Base-by-base conservation (phyloP, 2,797 vertebrate genomes). In the Scarus forsteni region DNA sequence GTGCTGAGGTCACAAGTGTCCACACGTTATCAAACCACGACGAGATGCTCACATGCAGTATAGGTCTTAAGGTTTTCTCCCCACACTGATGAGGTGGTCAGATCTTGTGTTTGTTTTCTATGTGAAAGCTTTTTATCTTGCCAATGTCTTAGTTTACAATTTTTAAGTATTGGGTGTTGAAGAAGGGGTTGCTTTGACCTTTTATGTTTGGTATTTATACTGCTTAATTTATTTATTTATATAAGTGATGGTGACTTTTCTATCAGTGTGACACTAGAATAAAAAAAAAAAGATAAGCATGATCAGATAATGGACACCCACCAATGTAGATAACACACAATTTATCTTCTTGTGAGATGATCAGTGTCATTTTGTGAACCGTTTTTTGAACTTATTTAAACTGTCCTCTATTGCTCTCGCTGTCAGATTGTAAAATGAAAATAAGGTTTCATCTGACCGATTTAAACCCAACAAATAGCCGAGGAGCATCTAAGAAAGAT, bases 341-440 rank as follows among this genome's bases (percentile, higher is more conserved):
- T 89, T 88, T 89, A 90, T 92, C 88, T 90, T 92, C 90, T 88
- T 88, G 92, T 91, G 88, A 92, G 85, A 90, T 92, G 87, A 86
- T 88, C 84, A 81, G 83, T 93, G 90, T 90, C 89, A 88, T 92
- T 90, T 88, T 88, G 88, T 94, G 90, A 90, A 88, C 48, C 40
- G 85, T 91, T 87, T 90, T 76, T 88, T 88, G 70, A 86, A 89
- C 82, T 88, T 85, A 85, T 56, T 85, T 76, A 70, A 87, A 84
- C 77, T 86, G 76, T 83, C 79, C 40, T 83, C 59, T 72, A 45
- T 63, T 44, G 51, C 69, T 63, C 51, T 70, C 45, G 64, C 60
- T 83, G 64, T 90, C 71, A 64, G 76, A 81, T 60, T 92, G 89
- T 91, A 88, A 85, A 90, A 84, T 85, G n/a, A 85, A 85, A 82